These are phyloP conservation scores for Ecliptopera silaceata DNA, from an alignment of 2,888 invertebrate genomes.

Conservation along the genomic window DNA sequence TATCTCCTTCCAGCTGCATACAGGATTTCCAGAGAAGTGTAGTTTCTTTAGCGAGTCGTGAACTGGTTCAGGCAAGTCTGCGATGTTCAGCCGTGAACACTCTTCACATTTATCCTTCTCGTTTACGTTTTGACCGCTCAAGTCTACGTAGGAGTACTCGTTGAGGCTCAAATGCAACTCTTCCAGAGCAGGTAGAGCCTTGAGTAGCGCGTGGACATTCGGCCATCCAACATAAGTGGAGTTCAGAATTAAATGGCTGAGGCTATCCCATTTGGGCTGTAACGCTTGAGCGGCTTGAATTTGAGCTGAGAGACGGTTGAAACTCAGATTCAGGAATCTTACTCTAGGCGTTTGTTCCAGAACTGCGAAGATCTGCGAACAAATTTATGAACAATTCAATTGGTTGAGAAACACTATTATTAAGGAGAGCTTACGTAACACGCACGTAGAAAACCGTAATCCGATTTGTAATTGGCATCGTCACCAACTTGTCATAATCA, in stretches of 20 bases:
- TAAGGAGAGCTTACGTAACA: slow-evolving; percentile 38
- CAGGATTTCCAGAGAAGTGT: slow-evolving; percentile 94
- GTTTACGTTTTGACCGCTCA: slow-evolving; percentile 76
- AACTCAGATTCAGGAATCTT: slow-evolving; percentile 95
- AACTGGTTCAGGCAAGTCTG: slow-evolving; percentile 66
- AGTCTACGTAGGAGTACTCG: slow-evolving; percentile 90
- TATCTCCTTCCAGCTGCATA: slow-evolving; percentile 93
- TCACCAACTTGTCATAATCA: slow-evolving; percentile 40
- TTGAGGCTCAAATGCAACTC: slow-evolving; percentile 97
- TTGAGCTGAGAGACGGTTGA: slow-evolving; percentile 91
- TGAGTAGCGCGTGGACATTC: slow-evolving; percentile 89
- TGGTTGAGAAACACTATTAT: slow-evolving; percentile 30
- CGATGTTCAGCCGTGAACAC: slow-evolving; percentile 66
- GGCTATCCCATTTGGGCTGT: slow-evolving; percentile 80
- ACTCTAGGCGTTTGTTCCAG: slow-evolving; percentile 94
- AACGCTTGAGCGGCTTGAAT: slow-evolving; percentile 82
- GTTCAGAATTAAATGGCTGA: slow-evolving; percentile 92
- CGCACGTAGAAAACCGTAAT: slow-evolving; percentile 40
- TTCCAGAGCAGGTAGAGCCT: slow-evolving; percentile 90
- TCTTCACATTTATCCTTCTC: slow-evolving; percentile 69
- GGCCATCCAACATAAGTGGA: slow-evolving; percentile 94
- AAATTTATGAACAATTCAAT: background rate
- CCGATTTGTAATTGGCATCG: slow-evolving; percentile 41
- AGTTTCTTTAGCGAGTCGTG: slow-evolving; percentile 89
- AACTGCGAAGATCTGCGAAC: slow-evolving; percentile 90